These are phyloP conservation scores for Varecia variegata DNA, from an alignment of 2,797 vertebrate species.

Conservation along the genomic window DNA sequence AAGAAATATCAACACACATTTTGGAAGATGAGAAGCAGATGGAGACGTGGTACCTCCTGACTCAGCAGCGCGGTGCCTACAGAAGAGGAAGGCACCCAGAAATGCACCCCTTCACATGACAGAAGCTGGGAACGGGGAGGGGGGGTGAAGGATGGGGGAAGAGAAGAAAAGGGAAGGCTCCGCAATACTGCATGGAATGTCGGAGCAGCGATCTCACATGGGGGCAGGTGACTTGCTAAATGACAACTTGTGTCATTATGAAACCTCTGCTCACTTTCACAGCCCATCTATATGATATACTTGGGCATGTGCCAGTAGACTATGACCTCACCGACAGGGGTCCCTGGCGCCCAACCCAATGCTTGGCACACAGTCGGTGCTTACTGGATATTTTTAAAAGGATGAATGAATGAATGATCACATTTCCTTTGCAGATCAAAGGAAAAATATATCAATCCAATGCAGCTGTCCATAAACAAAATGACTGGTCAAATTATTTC, in stretches of 20 bases:
- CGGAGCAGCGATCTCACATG: accelerated
- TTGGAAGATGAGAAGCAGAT: neutral
- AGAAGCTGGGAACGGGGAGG: neutral
- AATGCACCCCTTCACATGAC: accelerated
- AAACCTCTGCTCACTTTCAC: neutral
- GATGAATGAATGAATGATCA: neutral
- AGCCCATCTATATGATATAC: accelerated
- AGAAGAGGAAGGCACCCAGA: neutral
- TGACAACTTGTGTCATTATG: accelerated
- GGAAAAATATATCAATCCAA: neutral
- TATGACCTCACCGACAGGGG: neutral
- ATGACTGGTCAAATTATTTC: neutral
- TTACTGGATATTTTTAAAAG: neutral
- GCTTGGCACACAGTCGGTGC: neutral
- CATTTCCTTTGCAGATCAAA: neutral
- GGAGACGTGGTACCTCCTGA: neutral
- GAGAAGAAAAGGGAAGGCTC: neutral
- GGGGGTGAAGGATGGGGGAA: accelerated
- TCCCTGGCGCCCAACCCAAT: neutral
- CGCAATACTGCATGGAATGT: accelerated
- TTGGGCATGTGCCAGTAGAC: accelerated
- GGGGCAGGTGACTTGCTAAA: accelerated
- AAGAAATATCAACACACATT: neutral
- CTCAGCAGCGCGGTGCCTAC: neutral
- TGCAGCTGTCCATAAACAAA: neutral